Base-by-base conservation (phyloP, 2,113 vertebrate genomes). In the Stictonetta naevosa region DNA sequence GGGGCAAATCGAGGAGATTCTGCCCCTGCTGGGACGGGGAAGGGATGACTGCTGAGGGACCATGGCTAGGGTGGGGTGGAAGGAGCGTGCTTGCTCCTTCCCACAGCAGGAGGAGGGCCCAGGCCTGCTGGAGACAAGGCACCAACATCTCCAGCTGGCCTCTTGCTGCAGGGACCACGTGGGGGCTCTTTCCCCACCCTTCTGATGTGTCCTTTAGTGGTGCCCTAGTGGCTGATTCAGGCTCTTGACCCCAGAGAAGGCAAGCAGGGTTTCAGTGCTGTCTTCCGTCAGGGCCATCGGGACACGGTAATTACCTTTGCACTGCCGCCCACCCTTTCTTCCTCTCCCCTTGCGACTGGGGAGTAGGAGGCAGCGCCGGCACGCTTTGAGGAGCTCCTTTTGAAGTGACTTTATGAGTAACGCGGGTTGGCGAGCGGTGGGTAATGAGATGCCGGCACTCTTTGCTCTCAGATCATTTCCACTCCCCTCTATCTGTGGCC, bases 331-430 rank as follows among this genome's bases (percentile, higher is more conserved):
- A 71, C 84, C 73, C 67, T 95, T 94, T 96, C 34, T 94, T 94
- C 81, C 67, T 93, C 40, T 90, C 63, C 84, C 50, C n/a, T 93
- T 83, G 88, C 66, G 50, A 58, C 86, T 62, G 58, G 64, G 38
- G 75, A 92, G 83, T 92, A 16, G 9, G 58, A 90, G 72, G 68
- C 83, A 88, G 68, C 2, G 5, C 31, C 3, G 4, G 40, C 7
- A 5, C 2, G 19, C 86, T 95, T 95, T 96, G 88, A 94, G 90
- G 81, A 92, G 53, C 77, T 91, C 33, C 83, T 93, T 95, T 95
- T 93, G 92, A 93, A 93, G 95, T 82, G 86, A 66, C 69, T 95
- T 86, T 75, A 60, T 94, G 90, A 94, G 86, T 93, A 91, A 82
- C 50, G 58, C 59, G 56, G 56, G 29, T 46, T 81, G 80, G 52